A percentile compares a stretch with the other conserved stretches of the same genome.
phyloP scores from a whole-genome alignment of 2,888 invertebrate genomes.

The Leptura quadrifasciata region DNA sequence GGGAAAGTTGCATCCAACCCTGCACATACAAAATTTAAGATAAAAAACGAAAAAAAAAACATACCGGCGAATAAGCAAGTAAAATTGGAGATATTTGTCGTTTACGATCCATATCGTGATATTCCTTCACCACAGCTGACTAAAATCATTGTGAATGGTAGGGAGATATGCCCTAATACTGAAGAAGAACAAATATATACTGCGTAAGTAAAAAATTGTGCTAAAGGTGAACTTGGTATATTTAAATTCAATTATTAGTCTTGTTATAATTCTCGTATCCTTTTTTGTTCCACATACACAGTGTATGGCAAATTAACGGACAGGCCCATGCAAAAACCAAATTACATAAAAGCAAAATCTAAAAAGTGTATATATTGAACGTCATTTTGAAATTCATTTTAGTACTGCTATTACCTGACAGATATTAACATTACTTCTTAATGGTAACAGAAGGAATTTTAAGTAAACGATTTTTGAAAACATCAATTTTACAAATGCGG shows the following conservation, averaged over 20 bases:
- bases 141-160: slow-evolving; percentile 76
- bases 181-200: slow-evolving; percentile 34
- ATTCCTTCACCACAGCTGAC: slow-evolving; percentile 74
- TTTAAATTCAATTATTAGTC: background rate
- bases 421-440: no score
- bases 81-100: slow-evolving; percentile 77
- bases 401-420: no score
- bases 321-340: no score
- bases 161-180: slow-evolving; percentile 75
- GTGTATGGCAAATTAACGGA: no score
- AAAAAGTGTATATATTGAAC: no score
- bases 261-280: no score
- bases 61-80: slow-evolving; percentile 76
- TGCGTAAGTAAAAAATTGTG: slow-evolving; percentile 40
- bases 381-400: no score
- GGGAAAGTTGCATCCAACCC: slow-evolving; percentile 76
- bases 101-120: slow-evolving; percentile 70
- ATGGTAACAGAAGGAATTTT: no score
- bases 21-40: slow-evolving; percentile 77
- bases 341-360: no score
- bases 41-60: slow-evolving; percentile 77
- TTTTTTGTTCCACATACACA: no score
- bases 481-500: no score
- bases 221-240: background rate
- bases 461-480: no score